phyloP scores from a whole-genome alignment of 2,888 invertebrate species.

The Coelopa pilipes region DNA sequence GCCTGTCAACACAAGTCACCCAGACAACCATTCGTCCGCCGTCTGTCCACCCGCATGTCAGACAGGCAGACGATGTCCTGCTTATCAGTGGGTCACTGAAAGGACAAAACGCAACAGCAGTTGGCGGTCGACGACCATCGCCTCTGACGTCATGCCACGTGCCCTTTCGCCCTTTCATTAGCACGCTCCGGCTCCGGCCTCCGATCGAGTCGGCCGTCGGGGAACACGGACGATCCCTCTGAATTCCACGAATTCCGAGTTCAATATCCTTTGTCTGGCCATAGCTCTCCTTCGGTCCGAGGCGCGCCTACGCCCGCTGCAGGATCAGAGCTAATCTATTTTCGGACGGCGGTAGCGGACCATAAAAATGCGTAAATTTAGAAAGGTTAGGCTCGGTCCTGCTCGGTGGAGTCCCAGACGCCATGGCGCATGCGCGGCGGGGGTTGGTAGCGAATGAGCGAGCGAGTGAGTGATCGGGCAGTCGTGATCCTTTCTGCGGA shows the following conservation, averaged over 20 bases:
- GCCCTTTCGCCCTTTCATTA: conserved; percentile 5
- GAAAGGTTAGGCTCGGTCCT: no score
- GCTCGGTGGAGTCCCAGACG: not conserved
- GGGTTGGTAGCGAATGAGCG: conserved; percentile 8
- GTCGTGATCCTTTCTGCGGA: conserved; percentile 23
- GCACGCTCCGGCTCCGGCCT: conserved; percentile 20
- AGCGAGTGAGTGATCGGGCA: no score
- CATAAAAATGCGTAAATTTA: conserved; percentile 33
- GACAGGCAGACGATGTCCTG: not conserved
- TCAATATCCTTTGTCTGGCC: conserved; percentile 17
- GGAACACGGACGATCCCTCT: conserved; percentile 14
- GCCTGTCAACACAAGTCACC: conserved; percentile 9
- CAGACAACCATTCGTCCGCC: not conserved
- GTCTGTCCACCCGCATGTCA: not conserved
- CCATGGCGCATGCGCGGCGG: conserved; percentile 13
- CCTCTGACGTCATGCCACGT: conserved; percentile 28
- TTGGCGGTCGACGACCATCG: not conserved
- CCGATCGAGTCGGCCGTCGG: conserved; percentile 24
- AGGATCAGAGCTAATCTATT: conserved; percentile 29
- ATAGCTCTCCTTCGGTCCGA: not conserved
- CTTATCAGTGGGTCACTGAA: conserved; percentile 27
- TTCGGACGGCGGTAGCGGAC: conserved; percentile 22
- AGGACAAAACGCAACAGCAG: conserved; percentile 25
- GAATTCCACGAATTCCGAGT: conserved; percentile 28
- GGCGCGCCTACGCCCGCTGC: not conserved